Evolutionary conservation across 2,888 invertebrate genomes (phyloP).

Genomic region (Epistrophe grossulariae): DNA sequence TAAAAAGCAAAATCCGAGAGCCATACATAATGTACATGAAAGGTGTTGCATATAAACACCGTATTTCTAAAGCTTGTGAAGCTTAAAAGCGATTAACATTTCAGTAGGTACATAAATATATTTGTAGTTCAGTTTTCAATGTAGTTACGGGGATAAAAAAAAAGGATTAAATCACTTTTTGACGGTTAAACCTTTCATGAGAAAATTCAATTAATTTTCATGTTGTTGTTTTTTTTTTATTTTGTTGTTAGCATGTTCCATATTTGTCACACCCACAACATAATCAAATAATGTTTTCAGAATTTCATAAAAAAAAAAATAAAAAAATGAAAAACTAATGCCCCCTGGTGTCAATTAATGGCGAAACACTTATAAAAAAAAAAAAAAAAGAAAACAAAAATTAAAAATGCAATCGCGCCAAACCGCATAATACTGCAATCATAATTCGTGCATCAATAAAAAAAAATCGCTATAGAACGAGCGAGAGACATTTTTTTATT

Average conservation of each 20-base stretch:
- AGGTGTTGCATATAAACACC: slow-evolving; percentile 40
- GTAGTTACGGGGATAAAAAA: background rate
- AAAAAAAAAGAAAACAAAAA: background rate
- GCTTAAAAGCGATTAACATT: slow-evolving; percentile 33
- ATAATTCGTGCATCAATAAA: slow-evolving; percentile 70
- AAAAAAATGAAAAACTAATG: background rate
- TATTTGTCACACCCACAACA: slow-evolving; percentile 38
- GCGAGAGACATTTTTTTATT: slow-evolving; percentile 35
- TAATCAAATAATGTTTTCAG: slow-evolving; percentile 15
- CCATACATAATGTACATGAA: slow-evolving; percentile 1
- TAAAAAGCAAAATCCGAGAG: slow-evolving; percentile 39
- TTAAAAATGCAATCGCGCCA: slow-evolving; percentile 22
- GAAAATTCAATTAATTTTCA: slow-evolving; percentile 46
- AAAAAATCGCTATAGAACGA: slow-evolving; percentile 20
- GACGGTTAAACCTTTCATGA: slow-evolving; percentile 25
- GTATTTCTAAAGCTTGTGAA: slow-evolving; percentile 16
- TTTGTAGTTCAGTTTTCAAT: slow-evolving; percentile 18
- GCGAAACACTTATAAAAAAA: slow-evolving; percentile 46
- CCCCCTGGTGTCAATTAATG: slow-evolving; percentile 62
- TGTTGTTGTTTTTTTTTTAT: background rate
- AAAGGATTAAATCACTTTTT: slow-evolving; percentile 28
- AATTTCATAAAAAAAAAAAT: too few species aligned
- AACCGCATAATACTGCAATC: slow-evolving; percentile 58
- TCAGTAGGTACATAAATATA: background rate
- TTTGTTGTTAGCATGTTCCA: background rate